Evolutionary conservation across 2,113 vertebrate genomes (phyloP).

Genomic region (Chionis minor): DNA sequence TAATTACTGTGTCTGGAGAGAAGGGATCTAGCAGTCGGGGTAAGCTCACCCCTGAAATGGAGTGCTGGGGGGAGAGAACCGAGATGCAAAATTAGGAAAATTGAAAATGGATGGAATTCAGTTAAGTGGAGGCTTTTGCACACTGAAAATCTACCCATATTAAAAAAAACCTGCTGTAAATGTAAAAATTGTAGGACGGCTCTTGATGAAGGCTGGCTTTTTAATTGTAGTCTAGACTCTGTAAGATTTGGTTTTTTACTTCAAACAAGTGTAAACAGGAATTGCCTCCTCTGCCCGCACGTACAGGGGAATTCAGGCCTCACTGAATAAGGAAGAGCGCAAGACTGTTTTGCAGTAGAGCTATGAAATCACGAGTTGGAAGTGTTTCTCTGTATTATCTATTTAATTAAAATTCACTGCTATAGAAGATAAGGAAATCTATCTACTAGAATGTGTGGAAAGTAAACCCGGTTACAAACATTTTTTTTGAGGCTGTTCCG

Average conservation of each 20-base stretch:
- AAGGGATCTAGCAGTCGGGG: background rate
- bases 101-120: background rate
- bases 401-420: background rate
- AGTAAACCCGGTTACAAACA: background rate
- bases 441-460: background rate
- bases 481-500: background rate
- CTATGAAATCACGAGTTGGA: background rate
- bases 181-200: background rate
- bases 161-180: background rate
- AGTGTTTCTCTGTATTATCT: background rate
- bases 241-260: background rate
- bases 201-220: background rate
- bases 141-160: background rate
- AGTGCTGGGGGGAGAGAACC: accelerated
- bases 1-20: background rate
- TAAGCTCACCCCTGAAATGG: background rate
- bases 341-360: background rate
- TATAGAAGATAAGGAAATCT: background rate
- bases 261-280: background rate
- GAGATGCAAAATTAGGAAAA: background rate
- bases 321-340: background rate
- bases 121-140: background rate
- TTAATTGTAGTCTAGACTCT: background rate
- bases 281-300: accelerated
- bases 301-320: background rate